phyloP scores from a whole-genome alignment of 2,888 invertebrate genomes.

The Dione vanillae region DNA sequence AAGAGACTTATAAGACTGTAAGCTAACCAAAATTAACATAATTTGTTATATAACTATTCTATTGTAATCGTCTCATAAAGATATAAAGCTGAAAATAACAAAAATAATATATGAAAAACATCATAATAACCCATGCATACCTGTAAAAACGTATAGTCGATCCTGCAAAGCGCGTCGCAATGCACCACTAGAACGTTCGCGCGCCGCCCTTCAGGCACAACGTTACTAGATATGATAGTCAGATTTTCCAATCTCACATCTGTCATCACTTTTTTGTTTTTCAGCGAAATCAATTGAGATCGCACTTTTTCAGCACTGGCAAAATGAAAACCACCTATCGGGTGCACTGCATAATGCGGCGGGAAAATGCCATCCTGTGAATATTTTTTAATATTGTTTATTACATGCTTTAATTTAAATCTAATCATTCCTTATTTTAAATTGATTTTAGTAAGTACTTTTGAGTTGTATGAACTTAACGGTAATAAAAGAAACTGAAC shows the following conservation, averaged over 20 bases:
- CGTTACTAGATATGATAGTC: conserved; percentile 38
- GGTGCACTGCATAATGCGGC: conserved; percentile 69
- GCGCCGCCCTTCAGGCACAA: conserved; percentile 36
- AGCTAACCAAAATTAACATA: too few species aligned
- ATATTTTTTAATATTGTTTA: conserved; percentile 6
- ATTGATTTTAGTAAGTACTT: too few species aligned
- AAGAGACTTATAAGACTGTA: too few species aligned
- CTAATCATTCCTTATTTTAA: too few species aligned
- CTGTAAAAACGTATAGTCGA: conserved; percentile 88
- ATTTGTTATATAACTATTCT: too few species aligned
- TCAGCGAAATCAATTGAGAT: conserved; percentile 58
- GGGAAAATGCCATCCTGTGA: conserved; percentile 62
- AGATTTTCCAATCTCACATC: conserved; percentile 39
- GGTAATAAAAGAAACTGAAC: too few species aligned
- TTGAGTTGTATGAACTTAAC: too few species aligned
- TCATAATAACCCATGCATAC: conserved; percentile 63
- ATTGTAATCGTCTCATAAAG: too few species aligned
- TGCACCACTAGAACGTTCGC: conserved; percentile 82
- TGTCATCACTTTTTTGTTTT: conserved; percentile 33
- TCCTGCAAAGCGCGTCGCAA: conserved; percentile 84
- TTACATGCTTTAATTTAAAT: too few species aligned
- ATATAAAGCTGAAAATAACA: neutral
- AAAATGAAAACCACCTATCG: conserved; percentile 72
- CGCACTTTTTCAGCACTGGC: conserved; percentile 75
- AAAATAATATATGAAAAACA: neutral